Evolutionary conservation across 2,888 invertebrate species (phyloP).

Genomic region (Cerceris ruficornis): DNA sequence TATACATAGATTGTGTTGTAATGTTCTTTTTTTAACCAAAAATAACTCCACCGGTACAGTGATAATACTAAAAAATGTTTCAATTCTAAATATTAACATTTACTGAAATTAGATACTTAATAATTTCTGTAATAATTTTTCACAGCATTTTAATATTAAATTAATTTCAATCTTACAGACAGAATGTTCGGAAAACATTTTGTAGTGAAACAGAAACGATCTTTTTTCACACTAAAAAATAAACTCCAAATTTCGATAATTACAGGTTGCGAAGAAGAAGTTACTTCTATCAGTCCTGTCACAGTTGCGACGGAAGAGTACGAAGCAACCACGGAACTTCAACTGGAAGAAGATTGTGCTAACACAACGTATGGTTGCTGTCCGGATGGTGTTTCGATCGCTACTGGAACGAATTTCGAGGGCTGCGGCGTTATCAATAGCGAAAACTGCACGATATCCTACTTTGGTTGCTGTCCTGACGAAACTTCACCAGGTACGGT

Average conservation of each 20-base stretch:
- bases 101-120: no score
- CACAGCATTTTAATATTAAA: no score
- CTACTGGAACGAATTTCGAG: slow-evolving; percentile 85
- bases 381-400: slow-evolving; percentile 85
- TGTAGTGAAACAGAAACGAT: no score
- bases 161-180: no score
- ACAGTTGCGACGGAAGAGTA: slow-evolving; percentile 64
- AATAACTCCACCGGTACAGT: no score
- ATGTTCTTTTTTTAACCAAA: no score
- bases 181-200: no score
- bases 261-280: slow-evolving; percentile 72
- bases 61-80: no score
- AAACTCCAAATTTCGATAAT: not conserved
- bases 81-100: no score
- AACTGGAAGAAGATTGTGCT: slow-evolving; percentile 80
- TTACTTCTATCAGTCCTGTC: slow-evolving; percentile 52
- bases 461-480: slow-evolving; percentile 90
- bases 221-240: not conserved
- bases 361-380: slow-evolving; percentile 89
- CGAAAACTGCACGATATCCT: slow-evolving; percentile 84
- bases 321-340: slow-evolving; percentile 69
- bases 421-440: slow-evolving; percentile 84
- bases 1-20: no score
- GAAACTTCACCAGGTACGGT: slow-evolving; percentile 84
- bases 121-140: no score